Conservation (phyloP, 2,113 vertebrate genomes). For the Spilogale gracilis region DNA sequence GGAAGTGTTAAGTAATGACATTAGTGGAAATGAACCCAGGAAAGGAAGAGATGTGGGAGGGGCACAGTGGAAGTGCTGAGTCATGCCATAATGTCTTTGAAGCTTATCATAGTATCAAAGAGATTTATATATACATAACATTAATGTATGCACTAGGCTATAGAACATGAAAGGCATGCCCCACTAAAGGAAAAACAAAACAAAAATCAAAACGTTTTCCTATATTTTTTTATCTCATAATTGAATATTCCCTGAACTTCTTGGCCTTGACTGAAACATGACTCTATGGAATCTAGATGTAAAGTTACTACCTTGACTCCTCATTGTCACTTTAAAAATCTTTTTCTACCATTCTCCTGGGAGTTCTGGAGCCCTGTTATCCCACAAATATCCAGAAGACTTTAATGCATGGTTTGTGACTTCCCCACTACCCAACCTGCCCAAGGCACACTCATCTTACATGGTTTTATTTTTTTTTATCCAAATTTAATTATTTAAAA, state of each 20-base stretch:
- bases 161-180: background rate
- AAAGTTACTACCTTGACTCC: background rate
- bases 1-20: background rate
- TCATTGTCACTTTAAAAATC: background rate
- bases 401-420: background rate
- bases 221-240: background rate
- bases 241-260: background rate
- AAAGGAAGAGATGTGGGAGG: background rate
- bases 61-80: background rate
- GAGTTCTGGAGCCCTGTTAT: rapidly evolving
- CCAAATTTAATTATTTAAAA: background rate
- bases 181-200: background rate
- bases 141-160: background rate
- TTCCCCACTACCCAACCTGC: background rate
- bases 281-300: background rate
- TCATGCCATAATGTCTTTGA: background rate
- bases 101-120: background rate
- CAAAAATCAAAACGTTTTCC: background rate
- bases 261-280: background rate
- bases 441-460: background rate
- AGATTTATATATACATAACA: background rate
- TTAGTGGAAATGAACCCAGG: background rate
- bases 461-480: background rate
- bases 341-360: background rate
- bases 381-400: background rate